Evolutionary conservation across 2,888 invertebrate genomes (phyloP), one percentile per base, ranked within the genome.

Genomic region (Unio delphinus): DNA sequence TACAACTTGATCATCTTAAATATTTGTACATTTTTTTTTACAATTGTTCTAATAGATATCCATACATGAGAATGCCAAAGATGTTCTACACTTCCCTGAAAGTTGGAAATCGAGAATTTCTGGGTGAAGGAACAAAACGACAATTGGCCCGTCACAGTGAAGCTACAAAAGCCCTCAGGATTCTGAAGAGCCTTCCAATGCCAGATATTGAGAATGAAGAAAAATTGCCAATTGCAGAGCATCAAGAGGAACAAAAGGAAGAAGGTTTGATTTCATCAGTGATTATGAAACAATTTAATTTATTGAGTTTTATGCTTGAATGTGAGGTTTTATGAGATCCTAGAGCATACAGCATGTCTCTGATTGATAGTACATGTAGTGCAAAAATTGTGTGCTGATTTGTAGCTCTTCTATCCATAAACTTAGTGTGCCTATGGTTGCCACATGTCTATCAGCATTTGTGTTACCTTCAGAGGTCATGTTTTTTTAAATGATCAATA

Each of bases 131-230:
- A n/a, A 77, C 76, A 23, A 87, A 97, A 34, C 91, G 92, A 73
- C 97, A 98, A 91, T 94, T 95, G 67, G 97, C 97, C 45, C 93
- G 96, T 20, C 98, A 98, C 89, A 95, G 95, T 90, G 96, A 96
- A 18, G 92, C 92, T 26, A 93, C 95, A n/a, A 89, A 89, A 76
- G 90, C 90, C 18, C 82, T 90, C 45, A 80, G 81, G 91, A 92
- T 83, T 92, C 93, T 94, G 30, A 91, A 92, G 73, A 92, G 92
- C 76, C 87, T 93, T 73, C 92, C 92, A 74, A 89, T 91, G 55
- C 85, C 83, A 3, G 79, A 76, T 23, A 65, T 68, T 20, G 67
- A 68, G 54, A 67, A 68, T 23, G 60, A 45, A 45, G 45, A 15
- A 45, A 45, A 45, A 45, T 45, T 45, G 4, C 55, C 59, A n/a